phyloP scores from a whole-genome alignment of 2,113 vertebrate genomes.

The Clarias magur region DNA sequence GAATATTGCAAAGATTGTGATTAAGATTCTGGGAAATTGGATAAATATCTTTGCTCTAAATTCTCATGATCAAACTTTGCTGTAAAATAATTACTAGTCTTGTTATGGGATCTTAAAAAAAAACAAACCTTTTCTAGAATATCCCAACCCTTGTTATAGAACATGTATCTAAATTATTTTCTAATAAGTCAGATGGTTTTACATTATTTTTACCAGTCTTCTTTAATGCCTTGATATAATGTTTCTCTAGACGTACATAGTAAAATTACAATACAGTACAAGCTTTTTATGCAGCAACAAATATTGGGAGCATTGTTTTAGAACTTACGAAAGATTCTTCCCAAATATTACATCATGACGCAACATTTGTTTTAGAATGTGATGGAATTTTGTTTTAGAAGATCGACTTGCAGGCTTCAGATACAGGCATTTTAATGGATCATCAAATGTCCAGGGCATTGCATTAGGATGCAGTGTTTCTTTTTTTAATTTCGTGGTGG shows the following conservation, averaged over 20 bases:
- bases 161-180: constrained; percentile 17
- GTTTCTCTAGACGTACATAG: neutral
- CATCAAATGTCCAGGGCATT: neutral
- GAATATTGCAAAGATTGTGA: neutral
- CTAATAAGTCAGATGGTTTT: neutral
- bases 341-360: neutral
- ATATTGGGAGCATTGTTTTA: neutral
- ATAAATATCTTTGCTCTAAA: neutral
- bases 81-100: neutral
- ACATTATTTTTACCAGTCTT: neutral
- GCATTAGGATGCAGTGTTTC: neutral
- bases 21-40: neutral
- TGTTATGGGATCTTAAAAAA: neutral
- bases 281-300: constrained; percentile 24
- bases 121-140: neutral
- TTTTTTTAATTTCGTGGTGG: neutral
- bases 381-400: neutral
- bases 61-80: neutral
- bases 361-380: constrained; percentile 24
- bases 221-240: neutral
- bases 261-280: neutral
- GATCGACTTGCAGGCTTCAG: neutral
- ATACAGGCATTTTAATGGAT: neutral
- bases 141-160: neutral
- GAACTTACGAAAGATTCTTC: neutral